A percentile compares a stretch with the other conserved stretches of the same genome.
These are phyloP conservation scores for Osmoderma eremita DNA, from an alignment of 2,888 invertebrate species.

Conservation along the genomic window DNA sequence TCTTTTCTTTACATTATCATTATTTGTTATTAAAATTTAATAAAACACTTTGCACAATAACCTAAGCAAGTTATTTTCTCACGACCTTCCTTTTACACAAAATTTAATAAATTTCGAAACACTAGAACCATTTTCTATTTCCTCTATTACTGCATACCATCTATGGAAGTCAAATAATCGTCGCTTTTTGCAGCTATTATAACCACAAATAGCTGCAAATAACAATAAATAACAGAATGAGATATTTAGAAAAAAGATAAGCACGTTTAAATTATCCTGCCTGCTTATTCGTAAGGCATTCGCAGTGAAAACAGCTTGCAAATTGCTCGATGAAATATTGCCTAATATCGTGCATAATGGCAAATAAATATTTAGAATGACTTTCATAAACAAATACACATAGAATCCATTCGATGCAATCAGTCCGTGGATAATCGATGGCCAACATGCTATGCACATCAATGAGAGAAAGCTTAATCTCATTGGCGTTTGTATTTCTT, in stretches of 20 bases:
- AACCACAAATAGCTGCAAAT: background rate
- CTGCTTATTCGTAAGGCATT: slow-evolving; percentile 3
- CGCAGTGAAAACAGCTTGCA: background rate
- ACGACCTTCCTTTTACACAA: slow-evolving; percentile 4
- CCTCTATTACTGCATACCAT: background rate
- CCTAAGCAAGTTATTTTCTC: background rate
- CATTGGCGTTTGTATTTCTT: background rate
- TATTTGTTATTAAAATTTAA: too few relatives aligned
- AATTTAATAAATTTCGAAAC: slow-evolving; percentile 9
- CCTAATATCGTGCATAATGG: slow-evolving; percentile 19
- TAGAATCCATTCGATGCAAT: slow-evolving; percentile 14
- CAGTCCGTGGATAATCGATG: slow-evolving; percentile 23
- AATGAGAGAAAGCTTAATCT: slow-evolving; percentile 34
- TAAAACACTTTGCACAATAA: background rate
- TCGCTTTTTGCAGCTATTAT: background rate
- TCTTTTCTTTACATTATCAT: too few relatives aligned
- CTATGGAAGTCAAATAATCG: background rate
- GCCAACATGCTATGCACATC: slow-evolving; percentile 29
- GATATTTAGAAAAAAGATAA: background rate
- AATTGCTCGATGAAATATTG: slow-evolving; percentile 15
- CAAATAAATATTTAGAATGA: slow-evolving; percentile 27
- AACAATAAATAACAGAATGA: too few relatives aligned
- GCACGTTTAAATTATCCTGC: background rate
- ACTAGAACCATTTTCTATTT: background rate
- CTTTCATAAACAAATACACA: slow-evolving; percentile 37